Conservation (phyloP, 2,113 vertebrate genomes). For the Emberiza fucata region DNA sequence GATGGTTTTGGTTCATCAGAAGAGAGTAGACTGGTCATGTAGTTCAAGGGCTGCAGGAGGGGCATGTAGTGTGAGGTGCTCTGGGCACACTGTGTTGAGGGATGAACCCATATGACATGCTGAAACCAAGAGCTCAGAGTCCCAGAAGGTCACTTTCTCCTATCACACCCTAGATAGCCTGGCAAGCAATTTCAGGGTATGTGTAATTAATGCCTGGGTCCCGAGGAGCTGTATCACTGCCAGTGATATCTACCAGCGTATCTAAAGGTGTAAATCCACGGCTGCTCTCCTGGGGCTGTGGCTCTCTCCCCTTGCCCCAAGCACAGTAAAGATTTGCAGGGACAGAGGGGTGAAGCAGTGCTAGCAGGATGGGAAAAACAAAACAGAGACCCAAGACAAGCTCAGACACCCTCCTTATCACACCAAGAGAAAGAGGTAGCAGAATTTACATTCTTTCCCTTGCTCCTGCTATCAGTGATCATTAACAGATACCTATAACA, state of each 20-base stretch:
- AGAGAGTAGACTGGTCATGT: neutral
- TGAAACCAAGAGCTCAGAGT: neutral
- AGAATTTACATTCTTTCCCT: neutral
- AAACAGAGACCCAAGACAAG: neutral
- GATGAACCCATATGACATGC: neutral
- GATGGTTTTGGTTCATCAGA: neutral
- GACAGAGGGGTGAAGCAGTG: neutral
- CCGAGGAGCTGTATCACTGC: neutral
- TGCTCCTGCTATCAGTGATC: neutral
- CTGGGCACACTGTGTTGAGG: rapidly evolving
- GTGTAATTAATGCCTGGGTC: neutral
- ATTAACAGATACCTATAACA: neutral
- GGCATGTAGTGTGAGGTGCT: neutral
- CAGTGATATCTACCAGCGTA: neutral
- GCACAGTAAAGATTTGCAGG: neutral
- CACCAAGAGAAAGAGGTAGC: neutral
- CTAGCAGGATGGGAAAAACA: neutral
- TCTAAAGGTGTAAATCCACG: neutral
- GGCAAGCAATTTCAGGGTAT: neutral
- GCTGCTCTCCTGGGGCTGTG: neutral
- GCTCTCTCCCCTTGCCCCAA: neutral
- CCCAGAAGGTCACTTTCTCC: neutral
- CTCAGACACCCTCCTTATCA: neutral
- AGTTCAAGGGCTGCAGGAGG: neutral
- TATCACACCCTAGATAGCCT: neutral